phyloP scores from a whole-genome alignment of 2,113 vertebrate genomes.

The Hemichromis elongatus region DNA sequence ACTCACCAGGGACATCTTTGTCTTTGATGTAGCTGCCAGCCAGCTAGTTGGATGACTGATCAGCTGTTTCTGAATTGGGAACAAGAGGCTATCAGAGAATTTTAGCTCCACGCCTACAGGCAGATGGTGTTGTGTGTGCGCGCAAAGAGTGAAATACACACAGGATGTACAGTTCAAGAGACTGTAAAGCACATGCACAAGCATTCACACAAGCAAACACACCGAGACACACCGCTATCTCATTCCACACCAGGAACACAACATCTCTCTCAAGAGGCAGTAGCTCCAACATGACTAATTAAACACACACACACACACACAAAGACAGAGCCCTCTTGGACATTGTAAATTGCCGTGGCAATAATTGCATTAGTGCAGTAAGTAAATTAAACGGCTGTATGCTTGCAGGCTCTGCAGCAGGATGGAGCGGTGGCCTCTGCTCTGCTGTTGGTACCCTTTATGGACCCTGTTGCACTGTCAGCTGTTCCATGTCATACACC shows the following conservation, averaged over 20 bases:
- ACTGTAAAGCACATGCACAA: neutral
- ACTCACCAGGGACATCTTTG: slow-evolving; percentile 51
- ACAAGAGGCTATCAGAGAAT: slow-evolving; percentile 57
- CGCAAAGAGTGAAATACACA: slow-evolving; percentile 3
- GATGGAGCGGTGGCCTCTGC: slow-evolving; percentile 2
- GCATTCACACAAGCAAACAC: neutral
- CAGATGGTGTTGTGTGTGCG: slow-evolving; percentile 63
- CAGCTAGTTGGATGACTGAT: slow-evolving; percentile 62
- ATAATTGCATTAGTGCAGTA: slow-evolving; percentile 67
- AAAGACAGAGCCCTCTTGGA: slow-evolving; percentile 29
- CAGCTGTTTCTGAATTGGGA: slow-evolving; percentile 62
- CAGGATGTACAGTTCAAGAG: slow-evolving; percentile 8
- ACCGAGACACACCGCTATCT: neutral
- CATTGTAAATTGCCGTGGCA: slow-evolving; percentile 55
- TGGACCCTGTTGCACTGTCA: slow-evolving; percentile 32
- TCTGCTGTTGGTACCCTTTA: neutral
- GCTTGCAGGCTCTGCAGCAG: slow-evolving; percentile 24
- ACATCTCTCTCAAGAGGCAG: slow-evolving; percentile 28
- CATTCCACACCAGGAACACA: neutral
- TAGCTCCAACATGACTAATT: slow-evolving; percentile 35
- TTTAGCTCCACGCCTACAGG: slow-evolving; percentile 51
- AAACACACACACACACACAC: slow-evolving; percentile 6
- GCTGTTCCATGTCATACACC: slow-evolving; percentile 50
- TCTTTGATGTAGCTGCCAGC: slow-evolving; percentile 64
- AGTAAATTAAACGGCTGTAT: slow-evolving; percentile 63